Evolutionary conservation across 1,140 invertebrate genomes (phyloP), one percentile per base, ranked within the genome.

Genomic region (Limonius californicus): DNA sequence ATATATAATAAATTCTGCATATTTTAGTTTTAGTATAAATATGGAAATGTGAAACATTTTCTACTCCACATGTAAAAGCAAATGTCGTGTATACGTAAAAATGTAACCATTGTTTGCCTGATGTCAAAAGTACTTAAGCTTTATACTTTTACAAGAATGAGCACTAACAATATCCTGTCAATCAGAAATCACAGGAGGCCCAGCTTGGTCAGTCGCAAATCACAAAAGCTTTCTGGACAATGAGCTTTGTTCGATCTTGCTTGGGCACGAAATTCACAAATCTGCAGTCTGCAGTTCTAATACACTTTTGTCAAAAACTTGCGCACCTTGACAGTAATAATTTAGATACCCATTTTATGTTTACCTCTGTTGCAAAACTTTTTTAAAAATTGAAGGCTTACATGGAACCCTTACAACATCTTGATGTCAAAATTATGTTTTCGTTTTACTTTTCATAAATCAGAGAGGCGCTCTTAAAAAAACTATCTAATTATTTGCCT

Each of bases 131-230:
- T 21, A 50, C 45, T 50, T 50, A 50, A 50, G 45, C 45, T 39
- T 39, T 50, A 12, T 21, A 50, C 19, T 16, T 50, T 50, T 50
- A 21, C 45, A 16, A 50, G 45, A 50, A 50, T 50, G 16, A 50
- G 19, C 45, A 50, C 19, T 21, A 55, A 55, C 54, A 55, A 55
- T 55, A 55, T 16, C 54, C 27, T 55, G 54, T 55, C 54, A 55
- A 55, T 55, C 54, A 55, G 20, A 50, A 50, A 18, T 50, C 45
- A 21, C 45, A 50, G 45, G 45, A 50, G 45, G 45, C 45, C 6
- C 14, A 18, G 45, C 16, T 50, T 50, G 45, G 45, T 50, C 45
- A 50, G 45, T 50, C 20, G 45, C 3, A 12, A 8, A 11, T 3
- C 14, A 50, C 45, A 50, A 50, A 50, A 50, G 45, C 45, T 21